A percentile compares a stretch with the other conserved stretches of the same genome.
These are phyloP conservation scores for Paracentrotus lividus DNA, from an alignment of 53 echinoderm and acorn worm species.

Conservation along the genomic window DNA sequence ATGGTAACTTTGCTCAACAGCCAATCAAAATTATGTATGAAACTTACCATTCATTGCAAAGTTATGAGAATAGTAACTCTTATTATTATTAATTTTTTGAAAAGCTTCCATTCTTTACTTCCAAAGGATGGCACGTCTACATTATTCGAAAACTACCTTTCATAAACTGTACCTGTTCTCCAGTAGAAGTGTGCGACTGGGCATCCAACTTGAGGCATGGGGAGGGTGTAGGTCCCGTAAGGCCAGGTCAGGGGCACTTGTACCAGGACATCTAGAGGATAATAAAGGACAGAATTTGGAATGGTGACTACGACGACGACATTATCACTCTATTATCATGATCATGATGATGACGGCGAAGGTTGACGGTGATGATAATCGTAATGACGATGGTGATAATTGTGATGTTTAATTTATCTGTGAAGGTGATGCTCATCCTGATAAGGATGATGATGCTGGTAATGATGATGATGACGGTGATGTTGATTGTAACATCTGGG, in stretches of 20 bases:
- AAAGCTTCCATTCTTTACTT: too few species aligned
- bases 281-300: not conserved
- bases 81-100: too few species aligned
- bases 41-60: too few species aligned
- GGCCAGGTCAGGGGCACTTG: slow-evolving; percentile 86
- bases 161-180: slow-evolving; percentile 65
- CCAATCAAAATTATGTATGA: too few species aligned
- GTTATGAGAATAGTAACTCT: too few species aligned
- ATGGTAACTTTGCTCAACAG: too few species aligned
- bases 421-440: not conserved
- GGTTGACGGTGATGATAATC: not conserved
- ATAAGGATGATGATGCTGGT: not conserved
- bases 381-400: not conserved
- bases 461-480: not conserved
- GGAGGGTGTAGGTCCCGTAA: slow-evolving; percentile 80
- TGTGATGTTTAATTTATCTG: too few species aligned
- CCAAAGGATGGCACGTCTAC: too few species aligned
- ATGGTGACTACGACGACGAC: too few species aligned
- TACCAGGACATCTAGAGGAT: slow-evolving; percentile 69
- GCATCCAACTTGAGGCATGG: slow-evolving; percentile 83
- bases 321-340: too few species aligned
- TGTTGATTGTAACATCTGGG: too few species aligned
- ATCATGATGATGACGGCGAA: not conserved
- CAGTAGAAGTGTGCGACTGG: slow-evolving; percentile 78
- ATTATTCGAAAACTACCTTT: too few species aligned